phyloP scores from a whole-genome alignment of 1,140 invertebrate species.

The Trichonephila clavipes region DNA sequence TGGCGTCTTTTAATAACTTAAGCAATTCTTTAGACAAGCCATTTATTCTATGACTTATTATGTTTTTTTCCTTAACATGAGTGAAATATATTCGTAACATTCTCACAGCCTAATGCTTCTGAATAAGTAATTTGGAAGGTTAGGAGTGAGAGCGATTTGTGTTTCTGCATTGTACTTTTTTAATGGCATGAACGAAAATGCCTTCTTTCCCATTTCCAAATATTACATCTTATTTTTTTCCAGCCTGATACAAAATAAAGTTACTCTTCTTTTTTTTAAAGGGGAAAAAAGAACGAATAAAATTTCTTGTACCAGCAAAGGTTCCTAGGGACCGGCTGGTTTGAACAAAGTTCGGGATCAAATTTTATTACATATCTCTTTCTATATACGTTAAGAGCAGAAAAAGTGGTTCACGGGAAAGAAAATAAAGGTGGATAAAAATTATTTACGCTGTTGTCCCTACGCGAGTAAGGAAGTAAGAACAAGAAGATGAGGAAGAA shows the following conservation, averaged over 20 bases:
- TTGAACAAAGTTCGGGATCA: conserved; percentile 44
- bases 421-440: conserved; percentile 31
- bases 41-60: background rate
- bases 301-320: conserved; percentile 42
- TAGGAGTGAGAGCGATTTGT: background rate
- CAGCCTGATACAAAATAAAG: conserved; percentile 23
- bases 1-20: background rate
- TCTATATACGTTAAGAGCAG: conserved; percentile 37
- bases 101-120: background rate
- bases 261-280: background rate
- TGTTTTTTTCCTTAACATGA: background rate
- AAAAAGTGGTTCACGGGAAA: background rate
- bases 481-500: background rate
- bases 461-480: background rate
- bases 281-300: background rate
- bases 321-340: background rate
- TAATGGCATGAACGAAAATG: background rate
- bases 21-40: background rate
- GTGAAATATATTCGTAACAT: background rate
- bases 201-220: background rate
- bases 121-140: conserved; percentile 22
- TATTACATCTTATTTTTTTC: conserved; percentile 25
- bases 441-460: conserved; percentile 57
- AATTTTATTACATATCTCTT: conserved; percentile 55
- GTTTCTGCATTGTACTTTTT: background rate